phyloP scores from a whole-genome alignment of 2,113 vertebrate genomes.

The Thamnophis sirtalis region DNA sequence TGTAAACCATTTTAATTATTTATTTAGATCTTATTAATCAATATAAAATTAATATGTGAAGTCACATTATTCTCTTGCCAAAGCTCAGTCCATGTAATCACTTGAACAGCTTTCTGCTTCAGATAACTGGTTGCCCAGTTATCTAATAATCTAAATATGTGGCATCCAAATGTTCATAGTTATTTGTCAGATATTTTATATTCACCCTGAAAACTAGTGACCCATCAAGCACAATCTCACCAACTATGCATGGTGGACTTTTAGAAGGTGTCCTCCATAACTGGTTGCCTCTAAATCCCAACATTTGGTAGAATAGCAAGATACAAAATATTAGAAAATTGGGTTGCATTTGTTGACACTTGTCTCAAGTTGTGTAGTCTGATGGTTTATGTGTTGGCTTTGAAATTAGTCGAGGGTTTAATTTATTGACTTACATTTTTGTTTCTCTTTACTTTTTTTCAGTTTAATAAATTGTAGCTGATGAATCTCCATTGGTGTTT shows the following conservation, averaged over 20 bases:
- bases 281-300: too few species aligned
- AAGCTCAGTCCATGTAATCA: not conserved
- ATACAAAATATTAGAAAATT: not conserved
- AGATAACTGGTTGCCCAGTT: not conserved
- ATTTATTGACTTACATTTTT: constrained; percentile 51
- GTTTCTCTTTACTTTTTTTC: constrained; percentile 29
- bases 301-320: not conserved
- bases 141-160: not conserved
- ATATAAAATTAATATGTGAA: not conserved
- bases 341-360: not conserved
- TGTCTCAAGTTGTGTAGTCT: not conserved
- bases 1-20: not conserved
- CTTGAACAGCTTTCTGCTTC: not conserved
- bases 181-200: not conserved
- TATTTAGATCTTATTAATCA: not conserved
- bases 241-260: too few species aligned
- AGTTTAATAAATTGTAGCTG: constrained; percentile 54
- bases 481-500: constrained; percentile 50
- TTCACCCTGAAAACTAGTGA: not conserved
- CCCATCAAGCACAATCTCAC: not conserved
- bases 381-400: not conserved
- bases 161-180: not conserved
- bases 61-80: not conserved
- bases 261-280: not conserved
- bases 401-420: constrained; percentile 17